A percentile compares a stretch with the other conserved stretches of the same genome.
Evolutionary conservation across 64 coral and sea anemone genomes (phyloP).

Genomic region (Anthopleura sola): DNA sequence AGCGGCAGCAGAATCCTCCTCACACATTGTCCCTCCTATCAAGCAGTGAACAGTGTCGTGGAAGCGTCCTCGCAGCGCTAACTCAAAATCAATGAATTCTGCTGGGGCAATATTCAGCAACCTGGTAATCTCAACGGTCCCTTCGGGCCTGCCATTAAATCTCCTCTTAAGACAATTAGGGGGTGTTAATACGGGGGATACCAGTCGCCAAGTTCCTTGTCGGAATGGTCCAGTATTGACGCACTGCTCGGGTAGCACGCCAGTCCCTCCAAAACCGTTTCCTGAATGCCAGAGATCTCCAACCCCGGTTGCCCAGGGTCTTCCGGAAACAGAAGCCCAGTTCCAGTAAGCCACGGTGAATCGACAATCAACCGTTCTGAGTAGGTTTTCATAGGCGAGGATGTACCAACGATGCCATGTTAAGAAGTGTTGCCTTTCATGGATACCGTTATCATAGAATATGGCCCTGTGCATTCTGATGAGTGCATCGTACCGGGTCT

Average conservation of each 20-base stretch:
- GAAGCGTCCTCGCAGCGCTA: conserved; percentile 18
- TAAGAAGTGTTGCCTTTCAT: conserved; percentile 33
- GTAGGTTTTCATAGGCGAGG: conserved; percentile 70
- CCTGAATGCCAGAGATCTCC: conserved; percentile 24
- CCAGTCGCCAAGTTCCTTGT: conserved; percentile 4
- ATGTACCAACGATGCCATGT: conserved; percentile 83
- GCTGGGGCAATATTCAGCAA: conserved; percentile 2
- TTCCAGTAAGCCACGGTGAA: conserved; percentile 73
- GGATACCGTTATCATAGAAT: conserved; percentile 38
- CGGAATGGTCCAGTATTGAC: conserved; percentile 46
- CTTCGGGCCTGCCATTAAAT: neutral
- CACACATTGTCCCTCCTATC: conserved; percentile 43
- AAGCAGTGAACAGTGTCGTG: conserved; percentile 45
- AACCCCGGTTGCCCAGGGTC: neutral
- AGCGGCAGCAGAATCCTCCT: conserved; percentile 35
- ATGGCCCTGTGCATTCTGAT: conserved; percentile 37
- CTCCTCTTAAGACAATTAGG: conserved; percentile 11
- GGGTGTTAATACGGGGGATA: conserved; percentile 2
- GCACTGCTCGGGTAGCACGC: neutral
- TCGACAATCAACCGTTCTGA: conserved; percentile 53
- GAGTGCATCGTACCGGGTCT: conserved; percentile 40
- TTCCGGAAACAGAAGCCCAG: conserved; percentile 19
- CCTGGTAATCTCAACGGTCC: conserved; percentile 1
- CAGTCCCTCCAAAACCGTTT: conserved; percentile 54
- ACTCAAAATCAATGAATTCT: conserved; percentile 40